These are phyloP conservation scores for Heliopora coerulea DNA, from an alignment of 92 coral and sea anemone species.

Conservation along the genomic window DNA sequence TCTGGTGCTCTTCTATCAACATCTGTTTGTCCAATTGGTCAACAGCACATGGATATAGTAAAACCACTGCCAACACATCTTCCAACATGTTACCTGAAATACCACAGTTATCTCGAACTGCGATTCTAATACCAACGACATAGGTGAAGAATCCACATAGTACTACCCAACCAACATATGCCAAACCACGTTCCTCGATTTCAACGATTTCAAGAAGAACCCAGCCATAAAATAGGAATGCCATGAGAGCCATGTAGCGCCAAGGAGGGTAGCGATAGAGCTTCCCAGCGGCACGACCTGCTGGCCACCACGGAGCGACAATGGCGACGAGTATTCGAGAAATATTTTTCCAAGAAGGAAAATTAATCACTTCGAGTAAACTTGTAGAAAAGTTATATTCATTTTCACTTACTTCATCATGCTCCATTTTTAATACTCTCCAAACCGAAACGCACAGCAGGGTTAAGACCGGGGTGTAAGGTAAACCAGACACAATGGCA, in stretches of 20 bases:
- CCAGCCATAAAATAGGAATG: slow-evolving; percentile 58
- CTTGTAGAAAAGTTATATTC: slow-evolving; percentile 55
- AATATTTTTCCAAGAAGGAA: slow-evolving; percentile 15
- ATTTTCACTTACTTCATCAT: slow-evolving; percentile 59
- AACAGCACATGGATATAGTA: slow-evolving; percentile 70
- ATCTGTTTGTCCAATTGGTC: slow-evolving; percentile 76
- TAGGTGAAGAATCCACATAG: slow-evolving; percentile 64
- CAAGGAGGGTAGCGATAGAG: slow-evolving; percentile 47
- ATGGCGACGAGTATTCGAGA: slow-evolving; percentile 43
- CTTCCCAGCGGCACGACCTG: slow-evolving; percentile 66
- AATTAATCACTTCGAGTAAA: slow-evolving; percentile 47
- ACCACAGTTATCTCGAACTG: slow-evolving; percentile 63
- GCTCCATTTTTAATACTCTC: slow-evolving; percentile 69
- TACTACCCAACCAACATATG: slow-evolving; percentile 61
- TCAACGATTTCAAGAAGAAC: slow-evolving; percentile 43
- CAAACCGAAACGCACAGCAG: slow-evolving; percentile 71
- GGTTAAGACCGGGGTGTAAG: slow-evolving; percentile 62
- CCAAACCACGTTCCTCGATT: slow-evolving; percentile 41
- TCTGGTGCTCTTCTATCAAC: slow-evolving; percentile 34
- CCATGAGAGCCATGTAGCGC: slow-evolving; percentile 59
- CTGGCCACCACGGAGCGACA: slow-evolving; percentile 64
- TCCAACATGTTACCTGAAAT: slow-evolving; percentile 77
- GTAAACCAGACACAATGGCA: slow-evolving; percentile 67
- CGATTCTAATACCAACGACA: slow-evolving; percentile 50
- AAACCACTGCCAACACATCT: slow-evolving; percentile 69